Conservation (phyloP, 2,797 vertebrate genomes). For the Sebastiscus albofasciatus region DNA sequence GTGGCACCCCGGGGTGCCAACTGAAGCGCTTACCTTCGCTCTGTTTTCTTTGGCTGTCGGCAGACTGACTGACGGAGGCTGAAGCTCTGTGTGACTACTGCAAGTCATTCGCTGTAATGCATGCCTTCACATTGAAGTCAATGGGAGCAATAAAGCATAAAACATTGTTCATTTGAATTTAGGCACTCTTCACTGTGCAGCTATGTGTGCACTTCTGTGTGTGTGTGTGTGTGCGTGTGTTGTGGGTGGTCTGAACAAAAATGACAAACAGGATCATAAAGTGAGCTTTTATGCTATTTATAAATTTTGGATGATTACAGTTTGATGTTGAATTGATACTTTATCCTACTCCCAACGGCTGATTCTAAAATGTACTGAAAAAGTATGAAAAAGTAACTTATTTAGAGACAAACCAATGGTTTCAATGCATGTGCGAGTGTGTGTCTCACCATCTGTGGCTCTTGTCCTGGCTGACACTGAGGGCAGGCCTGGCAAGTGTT, state of each 20-base stretch:
- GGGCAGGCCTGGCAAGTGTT: conserved; percentile 94
- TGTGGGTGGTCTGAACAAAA: conserved; percentile 62
- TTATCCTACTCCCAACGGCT: neutral
- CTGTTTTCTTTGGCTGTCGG: conserved; percentile 68
- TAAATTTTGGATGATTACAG: neutral
- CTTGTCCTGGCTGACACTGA: conserved; percentile 93
- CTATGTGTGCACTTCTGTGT: conserved; percentile 3
- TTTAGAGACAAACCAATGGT: neutral
- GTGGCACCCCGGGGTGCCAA: conserved; percentile 56
- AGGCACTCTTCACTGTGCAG: conserved; percentile 49
- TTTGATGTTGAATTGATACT: neutral
- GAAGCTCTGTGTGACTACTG: conserved; percentile 66
- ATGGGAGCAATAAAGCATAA: conserved; percentile 56
- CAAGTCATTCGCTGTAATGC: conserved; percentile 49
- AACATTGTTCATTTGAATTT: conserved; percentile 61
- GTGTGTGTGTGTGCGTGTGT: neutral
- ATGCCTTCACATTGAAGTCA: conserved; percentile 60
- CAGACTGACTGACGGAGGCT: conserved; percentile 58
- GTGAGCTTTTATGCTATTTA: neutral
- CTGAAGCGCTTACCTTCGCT: conserved; percentile 53
- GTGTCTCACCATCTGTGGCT: conserved; percentile 92
- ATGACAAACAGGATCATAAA: conserved; percentile 1
- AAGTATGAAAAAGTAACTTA: neutral
- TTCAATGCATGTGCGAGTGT: neutral
- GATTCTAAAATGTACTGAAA: neutral